Base-by-base conservation (phyloP, 2,888 invertebrate genomes). In the Brenthis hecate region DNA sequence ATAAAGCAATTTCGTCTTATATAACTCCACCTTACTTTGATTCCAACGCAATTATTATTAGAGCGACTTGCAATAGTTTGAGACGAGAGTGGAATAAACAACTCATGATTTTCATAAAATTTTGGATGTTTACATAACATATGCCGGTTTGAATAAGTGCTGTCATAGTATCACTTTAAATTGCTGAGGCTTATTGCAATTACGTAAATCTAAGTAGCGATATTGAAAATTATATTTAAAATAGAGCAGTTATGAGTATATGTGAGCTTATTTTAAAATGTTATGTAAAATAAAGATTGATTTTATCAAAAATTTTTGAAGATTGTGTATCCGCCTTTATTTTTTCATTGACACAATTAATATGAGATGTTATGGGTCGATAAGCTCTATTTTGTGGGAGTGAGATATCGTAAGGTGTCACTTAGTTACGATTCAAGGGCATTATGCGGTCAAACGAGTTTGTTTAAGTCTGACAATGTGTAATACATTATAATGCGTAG, bases 391-490 rank as follows among this genome's bases (percentile, higher is more conserved):
- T 83, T 80, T 78, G 89, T 88, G 83, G 86, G 85, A 85, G 88
- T 85, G 80, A 81, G 78, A 83, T 84, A 83, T 85, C 78, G 86
- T 80, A 84, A 88, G 81, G 81, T 86, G 87, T 86, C 86, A 85
- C 78, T 81, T 83, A 78, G 79, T 81, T 78, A 78, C 77, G 74
- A 75, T 79, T 81, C 88, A 89, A 89, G 89, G 88, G 84, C 85
- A 80, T 75, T 76, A 74, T 78, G 84, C 77, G 76, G 86, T 85
- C 82, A 81, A 83, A 86, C 89, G 77, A 79, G 88, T 87, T 85
- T 78, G 66, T 68, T 64, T 78, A 80, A 76, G 78, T 76, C 78
- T 81, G 79, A 77, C 71, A 74, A 75, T 78, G 62, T 78, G 75
- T 80, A 75, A 73, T 75, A 81, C 77, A 70, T 72, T 70, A 58